phyloP scores from a whole-genome alignment of 2,888 invertebrate species.

The Ophraella communa region DNA sequence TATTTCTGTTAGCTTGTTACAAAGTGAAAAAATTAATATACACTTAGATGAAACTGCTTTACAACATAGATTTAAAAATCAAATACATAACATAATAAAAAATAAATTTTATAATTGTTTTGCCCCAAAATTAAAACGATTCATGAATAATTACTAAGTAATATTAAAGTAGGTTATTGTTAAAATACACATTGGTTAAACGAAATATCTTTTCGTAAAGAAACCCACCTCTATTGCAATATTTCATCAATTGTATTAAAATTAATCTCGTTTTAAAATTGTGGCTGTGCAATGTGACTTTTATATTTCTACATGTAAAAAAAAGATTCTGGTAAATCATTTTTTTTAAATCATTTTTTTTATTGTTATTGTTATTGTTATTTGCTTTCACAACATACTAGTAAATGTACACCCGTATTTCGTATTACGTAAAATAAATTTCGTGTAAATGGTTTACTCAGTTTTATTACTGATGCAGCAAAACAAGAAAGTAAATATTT shows the following conservation, averaged over 20 bases:
- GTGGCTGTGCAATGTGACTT: neutral
- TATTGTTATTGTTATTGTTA: neutral
- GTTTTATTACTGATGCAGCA: neutral
- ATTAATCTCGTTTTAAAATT: neutral
- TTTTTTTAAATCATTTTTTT: too few relatives aligned
- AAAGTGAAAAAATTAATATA: too few relatives aligned
- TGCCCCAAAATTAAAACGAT: too few relatives aligned
- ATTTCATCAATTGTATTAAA: neutral
- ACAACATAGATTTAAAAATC: too few relatives aligned
- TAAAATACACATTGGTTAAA: neutral
- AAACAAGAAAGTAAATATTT: too few relatives aligned
- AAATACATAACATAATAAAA: too few relatives aligned
- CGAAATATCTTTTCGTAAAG: neutral
- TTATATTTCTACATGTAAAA: neutral
- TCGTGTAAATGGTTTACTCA: neutral
- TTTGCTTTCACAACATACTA: neutral
- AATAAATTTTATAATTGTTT: too few relatives aligned
- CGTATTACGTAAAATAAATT: neutral
- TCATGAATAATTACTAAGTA: too few relatives aligned
- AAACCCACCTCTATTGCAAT: neutral
- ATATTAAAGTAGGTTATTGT: too few relatives aligned
- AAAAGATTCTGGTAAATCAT: too few relatives aligned
- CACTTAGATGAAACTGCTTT: too few relatives aligned
- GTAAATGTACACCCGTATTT: neutral
- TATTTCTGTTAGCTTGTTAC: neutral